phyloP scores from a whole-genome alignment of 2,888 invertebrate genomes.

The Cremastinae sp. region DNA sequence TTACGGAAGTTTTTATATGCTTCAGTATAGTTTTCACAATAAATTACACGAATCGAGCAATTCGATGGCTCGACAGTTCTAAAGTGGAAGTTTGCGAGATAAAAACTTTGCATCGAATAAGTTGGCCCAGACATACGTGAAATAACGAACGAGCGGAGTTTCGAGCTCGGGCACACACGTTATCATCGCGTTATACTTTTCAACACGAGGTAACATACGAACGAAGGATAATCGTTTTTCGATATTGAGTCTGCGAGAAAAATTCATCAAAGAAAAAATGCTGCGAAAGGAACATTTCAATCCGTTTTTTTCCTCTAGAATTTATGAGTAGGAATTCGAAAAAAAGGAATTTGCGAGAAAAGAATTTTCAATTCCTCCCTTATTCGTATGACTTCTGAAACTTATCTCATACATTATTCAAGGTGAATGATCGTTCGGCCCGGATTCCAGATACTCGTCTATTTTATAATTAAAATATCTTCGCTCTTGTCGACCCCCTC shows the following conservation, averaged over 20 bases:
- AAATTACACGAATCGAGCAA: constrained; percentile 1
- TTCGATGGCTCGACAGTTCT: background rate
- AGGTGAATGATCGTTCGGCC: constrained; percentile 7
- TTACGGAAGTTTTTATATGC: too few species aligned
- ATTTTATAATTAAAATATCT: constrained; percentile 36
- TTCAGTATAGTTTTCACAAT: too few species aligned
- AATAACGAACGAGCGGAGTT: background rate
- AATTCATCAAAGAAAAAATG: constrained; percentile 14
- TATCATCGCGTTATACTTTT: background rate
- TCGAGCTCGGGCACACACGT: background rate
- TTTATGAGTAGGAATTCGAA: background rate
- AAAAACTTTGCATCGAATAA: constrained; percentile 7
- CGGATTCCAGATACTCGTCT: constrained; percentile 26
- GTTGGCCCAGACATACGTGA: constrained; percentile 6
- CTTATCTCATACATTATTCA: constrained; percentile 39
- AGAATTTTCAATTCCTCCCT: constrained; percentile 11
- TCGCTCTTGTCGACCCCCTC: background rate
- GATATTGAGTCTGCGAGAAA: background rate
- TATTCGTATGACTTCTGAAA: background rate
- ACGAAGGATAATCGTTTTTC: constrained; percentile 8
- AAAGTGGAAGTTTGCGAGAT: background rate
- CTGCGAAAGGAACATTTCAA: background rate
- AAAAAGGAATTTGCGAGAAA: background rate
- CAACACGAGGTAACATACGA: background rate
- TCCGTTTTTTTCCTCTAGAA: background rate